Evolutionary conservation across 1,140 invertebrate genomes (phyloP), one percentile per base, ranked within the genome.

Genomic region (Euura saliciscinereae): DNA sequence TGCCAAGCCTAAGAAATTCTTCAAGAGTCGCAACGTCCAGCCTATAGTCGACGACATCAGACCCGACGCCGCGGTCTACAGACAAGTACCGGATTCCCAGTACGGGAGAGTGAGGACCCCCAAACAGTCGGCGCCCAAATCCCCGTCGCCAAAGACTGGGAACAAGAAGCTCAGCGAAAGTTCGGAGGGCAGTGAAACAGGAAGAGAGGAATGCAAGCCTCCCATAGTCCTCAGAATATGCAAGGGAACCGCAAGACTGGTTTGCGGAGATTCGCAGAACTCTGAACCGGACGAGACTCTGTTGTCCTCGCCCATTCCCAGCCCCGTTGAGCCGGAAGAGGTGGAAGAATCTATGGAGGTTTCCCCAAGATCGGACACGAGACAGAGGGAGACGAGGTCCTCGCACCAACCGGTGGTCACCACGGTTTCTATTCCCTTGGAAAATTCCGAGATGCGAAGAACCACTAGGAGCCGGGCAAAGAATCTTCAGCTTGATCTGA

Each of bases 1-100:
- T 44, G 70, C 78, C 44, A 95, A 95, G 82, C 95, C 95, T 66
- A 95, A 95, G 78, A 97, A 97, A 81, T 97, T 97, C 86, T 96
- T 97, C 83, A 97, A 97, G 82, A 96, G 94, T 79, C 89, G 95
- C 45, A 94, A 94, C 85, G 87, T 89, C 2, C 91, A 91, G 66
- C 83, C 89, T 11, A 81, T 74, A 5, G 51, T 76, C n/a, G 83
- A 76, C 42, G 89, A 88, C 77, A 73, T 85, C 28, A 85, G 85
- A 64, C 78, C 86, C 43, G 87, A 92, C 85, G 83, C 90, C 79
- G 78, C 89, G 74, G 87, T 90, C 13, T 87, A 84, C 71, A 81
- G 78, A 74, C 81, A 84, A 83, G 83, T 84, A 85, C 83, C 84
- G 82, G 84, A 86, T 75, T 78, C 83, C 42, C 81, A 85, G 65